Base-by-base conservation (phyloP, 2,113 vertebrate genomes). In the Hymenochirus boettgeri region DNA sequence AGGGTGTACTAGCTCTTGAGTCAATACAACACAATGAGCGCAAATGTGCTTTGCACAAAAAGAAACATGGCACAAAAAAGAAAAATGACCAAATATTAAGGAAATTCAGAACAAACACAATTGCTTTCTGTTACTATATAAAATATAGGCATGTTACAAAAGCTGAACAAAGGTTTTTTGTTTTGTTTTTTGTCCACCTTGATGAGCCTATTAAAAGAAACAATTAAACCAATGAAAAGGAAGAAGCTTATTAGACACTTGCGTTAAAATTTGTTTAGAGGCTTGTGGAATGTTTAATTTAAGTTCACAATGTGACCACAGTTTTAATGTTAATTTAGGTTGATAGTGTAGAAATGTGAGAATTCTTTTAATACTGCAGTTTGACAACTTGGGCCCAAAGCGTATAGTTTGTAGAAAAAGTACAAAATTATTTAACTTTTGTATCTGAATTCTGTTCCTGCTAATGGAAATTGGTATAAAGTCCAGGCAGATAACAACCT, bases 181-280 rank as follows among this genome's bases (percentile, higher is more conserved):
- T n/a, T n/a, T n/a, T n/a, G n/a, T n/a, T n/a, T 63, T 29, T 39
- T 45, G 50, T 27, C 52, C 24, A 21, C 24, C 29, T 64, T 55
- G 47, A 63, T 56, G 56, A 31, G 33, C 55, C 35, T 65, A 65
- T 55, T 65, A 65, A 46, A n/a, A 65, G 29, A 35, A 46, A 56
- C 62, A 46, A 65, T 56, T 18, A 42, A 42, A 42, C 17, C n/a
- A 42, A 42, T 17, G n/a, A 11, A 13, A 42, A 42, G 39, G 11
- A 42, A 42, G 15, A 17, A n/a, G 7, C 6, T n/a, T 42, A 13
- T 42, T 15, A n/a, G 39, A 42, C 7, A 42, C 13, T 42, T 42
- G 5, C 17, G 6, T 42, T 42, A n/a, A n/a, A 42, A 42, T 15
- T 1, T 17, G n/a, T 42, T 13, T n/a, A 15, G n/a, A 42, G 39